Conservation (phyloP, 2,113 vertebrate species). For the Sakesphorus luctuosus region DNA sequence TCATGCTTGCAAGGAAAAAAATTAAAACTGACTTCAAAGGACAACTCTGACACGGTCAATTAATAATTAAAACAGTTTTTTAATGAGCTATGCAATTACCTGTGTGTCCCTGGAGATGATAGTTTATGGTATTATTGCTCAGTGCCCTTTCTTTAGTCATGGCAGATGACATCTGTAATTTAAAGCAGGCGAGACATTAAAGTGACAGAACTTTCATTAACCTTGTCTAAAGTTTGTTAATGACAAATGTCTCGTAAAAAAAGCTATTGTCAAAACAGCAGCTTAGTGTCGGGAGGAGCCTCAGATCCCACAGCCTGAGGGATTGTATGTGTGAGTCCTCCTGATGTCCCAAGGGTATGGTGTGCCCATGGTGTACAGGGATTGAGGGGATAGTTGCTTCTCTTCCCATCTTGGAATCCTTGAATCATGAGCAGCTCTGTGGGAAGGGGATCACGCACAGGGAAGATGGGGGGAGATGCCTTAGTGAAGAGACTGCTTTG, state of each 20-base stretch:
- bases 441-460: slow-evolving; percentile 11
- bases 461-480: slow-evolving; percentile 31
- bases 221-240: slow-evolving; percentile 83
- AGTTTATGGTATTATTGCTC: slow-evolving; percentile 83
- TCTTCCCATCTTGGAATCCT: fast-evolving
- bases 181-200: slow-evolving; percentile 81
- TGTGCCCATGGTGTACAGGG: fast-evolving
- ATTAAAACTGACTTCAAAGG: slow-evolving; percentile 90
- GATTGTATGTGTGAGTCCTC: fast-evolving
- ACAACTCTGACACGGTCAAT: slow-evolving; percentile 93
- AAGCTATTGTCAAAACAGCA: slow-evolving; percentile 75
- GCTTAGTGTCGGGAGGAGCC: neutral
- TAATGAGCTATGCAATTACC: slow-evolving; percentile 94
- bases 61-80: slow-evolving; percentile 93
- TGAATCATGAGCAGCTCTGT: slow-evolving; percentile 33
- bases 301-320: neutral
- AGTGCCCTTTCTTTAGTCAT: slow-evolving; percentile 82
- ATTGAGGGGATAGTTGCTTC: fast-evolving
- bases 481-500: slow-evolving; percentile 32
- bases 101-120: slow-evolving; percentile 84
- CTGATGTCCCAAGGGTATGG: fast-evolving
- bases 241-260: slow-evolving; percentile 77
- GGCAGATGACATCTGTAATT: slow-evolving; percentile 86
- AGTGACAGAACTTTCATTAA: slow-evolving; percentile 89
- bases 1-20: slow-evolving; percentile 75